These are phyloP conservation scores for Carassius gibelio DNA, from an alignment of 2,113 vertebrate genomes.

Conservation along the genomic window DNA sequence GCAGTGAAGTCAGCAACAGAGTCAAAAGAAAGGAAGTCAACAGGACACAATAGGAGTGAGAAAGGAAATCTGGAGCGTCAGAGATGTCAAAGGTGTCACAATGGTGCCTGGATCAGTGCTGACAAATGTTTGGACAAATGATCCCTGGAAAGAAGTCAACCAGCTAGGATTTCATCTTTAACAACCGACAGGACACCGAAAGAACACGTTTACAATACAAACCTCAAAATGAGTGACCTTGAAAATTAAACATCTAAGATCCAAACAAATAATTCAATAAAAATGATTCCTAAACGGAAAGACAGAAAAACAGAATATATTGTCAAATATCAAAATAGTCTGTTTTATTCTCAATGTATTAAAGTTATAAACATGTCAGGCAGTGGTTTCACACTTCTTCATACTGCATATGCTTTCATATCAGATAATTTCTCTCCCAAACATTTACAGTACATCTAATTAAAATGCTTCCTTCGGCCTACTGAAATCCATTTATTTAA, in stretches of 20 bases:
- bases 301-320: slow-evolving; percentile 15
- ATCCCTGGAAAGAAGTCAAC: not conserved
- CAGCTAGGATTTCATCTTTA: not conserved
- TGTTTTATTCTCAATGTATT: slow-evolving; percentile 80
- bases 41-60: slow-evolving; percentile 48
- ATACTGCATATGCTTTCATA: slow-evolving; percentile 61
- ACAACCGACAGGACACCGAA: not conserved
- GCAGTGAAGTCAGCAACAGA: slow-evolving; percentile 10
- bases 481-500: slow-evolving; percentile 32
- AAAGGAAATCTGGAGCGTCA: slow-evolving; percentile 41
- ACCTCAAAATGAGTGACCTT: not conserved
- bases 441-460: slow-evolving; percentile 66
- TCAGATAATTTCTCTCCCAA: slow-evolving; percentile 54
- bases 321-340: slow-evolving; percentile 78
- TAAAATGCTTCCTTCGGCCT: slow-evolving; percentile 36
- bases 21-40: slow-evolving; percentile 39
- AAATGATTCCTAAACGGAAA: not conserved
- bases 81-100: slow-evolving; percentile 25
- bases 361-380: slow-evolving; percentile 80
- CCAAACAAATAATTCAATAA: too few species aligned
- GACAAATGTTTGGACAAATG: not conserved
- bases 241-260: not conserved
- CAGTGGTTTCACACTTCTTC: slow-evolving; percentile 77
- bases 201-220: not conserved
- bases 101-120: not conserved